phyloP scores from a whole-genome alignment of 2,888 invertebrate species.

The Pseudococcus longispinus region DNA sequence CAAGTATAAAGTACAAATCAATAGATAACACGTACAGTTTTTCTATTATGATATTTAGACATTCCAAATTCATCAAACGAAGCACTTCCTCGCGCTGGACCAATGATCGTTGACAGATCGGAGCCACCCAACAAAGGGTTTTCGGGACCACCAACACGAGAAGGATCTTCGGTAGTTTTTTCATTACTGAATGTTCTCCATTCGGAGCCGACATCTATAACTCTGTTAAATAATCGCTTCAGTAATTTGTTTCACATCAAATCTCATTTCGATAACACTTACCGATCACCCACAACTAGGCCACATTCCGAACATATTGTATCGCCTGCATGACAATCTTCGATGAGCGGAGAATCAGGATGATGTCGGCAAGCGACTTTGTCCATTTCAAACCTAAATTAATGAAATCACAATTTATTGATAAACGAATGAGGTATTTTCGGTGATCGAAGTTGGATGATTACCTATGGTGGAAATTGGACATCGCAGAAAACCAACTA shows the following conservation, averaged over 20 bases:
- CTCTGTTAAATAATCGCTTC: slow-evolving; percentile 68
- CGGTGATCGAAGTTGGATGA: neutral
- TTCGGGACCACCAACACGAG: slow-evolving; percentile 99
- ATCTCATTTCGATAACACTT: slow-evolving; percentile 60
- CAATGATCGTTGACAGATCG: slow-evolving; percentile 96
- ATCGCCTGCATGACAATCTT: slow-evolving; percentile 90
- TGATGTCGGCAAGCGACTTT: slow-evolving; percentile 79
- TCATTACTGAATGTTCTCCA: slow-evolving; percentile 99
- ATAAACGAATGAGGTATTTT: slow-evolving; percentile 61
- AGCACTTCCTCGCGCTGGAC: slow-evolving; percentile 75
- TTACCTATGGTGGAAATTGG: neutral
- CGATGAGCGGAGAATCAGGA: slow-evolving; percentile 94
- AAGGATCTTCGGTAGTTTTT: slow-evolving; percentile 89
- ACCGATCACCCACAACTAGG: slow-evolving; percentile 98
- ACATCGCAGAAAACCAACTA: neutral
- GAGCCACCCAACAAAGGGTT: slow-evolving; percentile 95
- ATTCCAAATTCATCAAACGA: slow-evolving; percentile 86
- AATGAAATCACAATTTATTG: slow-evolving; percentile 68
- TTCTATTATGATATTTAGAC: slow-evolving; percentile 71
- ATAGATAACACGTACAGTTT: slow-evolving; percentile 64
- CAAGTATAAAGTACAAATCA: neutral
- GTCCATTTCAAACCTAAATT: slow-evolving; percentile 51
- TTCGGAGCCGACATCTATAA: slow-evolving; percentile 99
- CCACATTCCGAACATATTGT: slow-evolving; percentile 99
- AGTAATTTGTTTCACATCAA: neutral